Evolutionary conservation across 1,140 invertebrate genomes (phyloP).

Genomic region (Scaptomyza montana): DNA sequence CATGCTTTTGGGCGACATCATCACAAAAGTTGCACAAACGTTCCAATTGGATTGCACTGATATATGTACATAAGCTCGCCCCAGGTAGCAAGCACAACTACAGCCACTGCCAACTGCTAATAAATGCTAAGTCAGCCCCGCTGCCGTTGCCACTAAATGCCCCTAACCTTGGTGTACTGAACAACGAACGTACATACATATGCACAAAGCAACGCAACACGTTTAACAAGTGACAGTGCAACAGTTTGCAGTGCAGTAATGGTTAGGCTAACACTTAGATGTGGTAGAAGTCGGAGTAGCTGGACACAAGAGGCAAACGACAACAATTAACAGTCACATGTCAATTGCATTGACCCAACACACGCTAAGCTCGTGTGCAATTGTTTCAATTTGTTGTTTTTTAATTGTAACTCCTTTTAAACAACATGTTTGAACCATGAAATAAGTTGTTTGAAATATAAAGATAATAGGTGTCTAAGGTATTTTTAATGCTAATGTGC

Average conservation of each 20-base stretch:
- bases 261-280: conserved; percentile 2
- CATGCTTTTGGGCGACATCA: conserved; percentile 58
- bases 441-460: no score
- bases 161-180: conserved; percentile 30
- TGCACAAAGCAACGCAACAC: conserved; percentile 54
- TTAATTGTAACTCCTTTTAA: no score
- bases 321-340: not conserved
- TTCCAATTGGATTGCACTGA: conserved; percentile 49
- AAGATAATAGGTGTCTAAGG: no score
- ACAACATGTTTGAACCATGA: no score
- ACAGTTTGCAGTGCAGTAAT: not conserved
- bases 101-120: not conserved
- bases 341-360: not conserved
- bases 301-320: not conserved
- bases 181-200: conserved; percentile 17
- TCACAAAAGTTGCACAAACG: conserved; percentile 23
- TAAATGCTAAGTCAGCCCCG: conserved; percentile 36
- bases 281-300: conserved; percentile 9
- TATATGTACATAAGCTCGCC: conserved; percentile 24
- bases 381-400: no score
- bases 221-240: conserved; percentile 68
- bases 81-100: conserved; percentile 18
- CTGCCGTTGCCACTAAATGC: conserved; percentile 34
- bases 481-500: no score
- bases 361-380: not conserved